Percentiles rank a stretch among this genome's conserved stretches.
These are phyloP conservation scores for Mythimna ferrago DNA, from an alignment of 2,888 invertebrate genomes.

Conservation along the genomic window DNA sequence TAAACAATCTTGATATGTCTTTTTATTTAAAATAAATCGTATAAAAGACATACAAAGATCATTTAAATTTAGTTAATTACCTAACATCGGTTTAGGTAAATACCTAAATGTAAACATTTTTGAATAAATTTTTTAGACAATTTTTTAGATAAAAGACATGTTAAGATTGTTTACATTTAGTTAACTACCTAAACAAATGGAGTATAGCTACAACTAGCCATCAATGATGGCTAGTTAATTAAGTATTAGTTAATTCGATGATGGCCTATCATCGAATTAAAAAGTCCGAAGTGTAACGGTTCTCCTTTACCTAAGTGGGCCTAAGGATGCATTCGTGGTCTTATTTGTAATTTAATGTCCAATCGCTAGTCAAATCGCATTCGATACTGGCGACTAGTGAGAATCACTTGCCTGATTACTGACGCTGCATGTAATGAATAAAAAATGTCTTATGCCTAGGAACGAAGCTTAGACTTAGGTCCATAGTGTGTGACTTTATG, in stretches of 20 bases:
- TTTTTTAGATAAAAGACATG: no score
- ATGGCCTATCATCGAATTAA: neutral
- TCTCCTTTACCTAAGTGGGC: constrained; percentile 51
- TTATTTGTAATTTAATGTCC: constrained; percentile 80
- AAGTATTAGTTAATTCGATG: neutral
- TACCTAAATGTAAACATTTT: no score
- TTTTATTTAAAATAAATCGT: no score
- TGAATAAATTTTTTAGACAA: no score
- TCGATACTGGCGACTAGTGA: constrained; percentile 74
- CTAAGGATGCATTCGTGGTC: constrained; percentile 64
- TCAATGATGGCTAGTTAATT: neutral
- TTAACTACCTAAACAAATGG: no score
- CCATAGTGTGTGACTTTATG: constrained; percentile 32
- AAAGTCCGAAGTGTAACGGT: constrained; percentile 54
- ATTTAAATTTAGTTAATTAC: no score
- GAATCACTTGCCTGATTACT: constrained; percentile 81
- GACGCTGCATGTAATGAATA: constrained; percentile 74
- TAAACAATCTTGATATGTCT: no score
- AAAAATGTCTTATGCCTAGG: constrained; percentile 52
- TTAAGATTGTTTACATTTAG: no score
- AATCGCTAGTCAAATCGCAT: constrained; percentile 78
- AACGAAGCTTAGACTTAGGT: constrained; percentile 27
- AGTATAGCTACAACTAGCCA: no score
- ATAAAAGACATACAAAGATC: no score
- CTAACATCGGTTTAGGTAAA: no score